A percentile compares a stretch with the other conserved stretches of the same genome.
These are phyloP conservation scores for Sphenopsis melanotis DNA, from an alignment of 2,797 vertebrate genomes.

Conservation along the genomic window DNA sequence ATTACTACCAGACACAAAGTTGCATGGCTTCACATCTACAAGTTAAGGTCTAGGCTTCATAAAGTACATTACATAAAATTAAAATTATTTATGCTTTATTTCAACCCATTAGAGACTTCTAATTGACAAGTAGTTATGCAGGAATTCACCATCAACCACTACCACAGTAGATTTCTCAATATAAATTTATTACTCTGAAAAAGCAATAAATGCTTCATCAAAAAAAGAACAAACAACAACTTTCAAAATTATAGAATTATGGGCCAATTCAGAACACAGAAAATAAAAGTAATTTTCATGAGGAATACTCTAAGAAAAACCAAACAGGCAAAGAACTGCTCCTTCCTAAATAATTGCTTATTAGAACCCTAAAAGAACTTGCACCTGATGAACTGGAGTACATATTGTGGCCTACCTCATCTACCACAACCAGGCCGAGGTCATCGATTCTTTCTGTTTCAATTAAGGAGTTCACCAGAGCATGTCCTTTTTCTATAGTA, in stretches of 20 bases:
- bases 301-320: neutral
- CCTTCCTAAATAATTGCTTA: neutral
- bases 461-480: constrained; percentile 91
- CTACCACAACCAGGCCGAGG: constrained; percentile 90
- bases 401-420: constrained; percentile 82
- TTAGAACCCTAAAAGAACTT: neutral
- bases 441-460: constrained; percentile 79
- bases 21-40: neutral
- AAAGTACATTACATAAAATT: neutral
- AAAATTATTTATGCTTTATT: neutral
- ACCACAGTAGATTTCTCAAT: no score
- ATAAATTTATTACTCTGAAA: neutral
- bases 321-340: neutral
- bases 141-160: neutral
- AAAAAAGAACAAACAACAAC: neutral
- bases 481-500: constrained; percentile 94
- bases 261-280: neutral
- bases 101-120: neutral
- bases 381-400: neutral
- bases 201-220: neutral
- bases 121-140: neutral
- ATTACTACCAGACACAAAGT: neutral
- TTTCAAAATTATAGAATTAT: neutral
- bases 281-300: neutral
- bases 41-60: neutral